These are phyloP conservation scores for Serilophus lunatus DNA, from an alignment of 2,113 vertebrate genomes.

Conservation along the genomic window DNA sequence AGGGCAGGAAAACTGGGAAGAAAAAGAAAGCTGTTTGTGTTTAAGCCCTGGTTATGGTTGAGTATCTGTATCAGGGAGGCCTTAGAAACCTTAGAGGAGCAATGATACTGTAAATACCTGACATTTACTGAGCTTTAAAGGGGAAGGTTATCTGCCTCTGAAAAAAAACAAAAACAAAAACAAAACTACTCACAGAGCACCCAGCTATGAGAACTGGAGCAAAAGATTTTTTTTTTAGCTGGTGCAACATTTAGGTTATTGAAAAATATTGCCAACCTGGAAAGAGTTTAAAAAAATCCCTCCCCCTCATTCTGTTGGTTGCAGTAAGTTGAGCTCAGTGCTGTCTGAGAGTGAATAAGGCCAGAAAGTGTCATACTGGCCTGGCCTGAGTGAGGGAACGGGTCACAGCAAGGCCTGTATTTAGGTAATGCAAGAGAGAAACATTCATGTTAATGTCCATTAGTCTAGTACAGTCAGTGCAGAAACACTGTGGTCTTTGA, in stretches of 20 bases:
- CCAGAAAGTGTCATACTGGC: neutral
- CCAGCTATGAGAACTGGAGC: neutral
- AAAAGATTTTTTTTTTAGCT: neutral
- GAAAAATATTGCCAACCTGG: neutral
- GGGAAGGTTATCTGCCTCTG: neutral
- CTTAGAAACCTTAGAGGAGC: constrained; percentile 3
- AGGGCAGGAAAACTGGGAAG: neutral
- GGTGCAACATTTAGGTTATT: neutral
- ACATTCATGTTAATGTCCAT: neutral
- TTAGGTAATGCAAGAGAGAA: neutral
- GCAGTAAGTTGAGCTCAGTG: neutral
- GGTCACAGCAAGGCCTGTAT: neutral
- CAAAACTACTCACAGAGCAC: fast-evolving
- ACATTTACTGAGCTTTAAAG: constrained; percentile 7
- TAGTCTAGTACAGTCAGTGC: neutral
- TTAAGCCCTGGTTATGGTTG: neutral
- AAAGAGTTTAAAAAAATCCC: too few relatives aligned
- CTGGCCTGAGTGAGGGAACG: neutral
- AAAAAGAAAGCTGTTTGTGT: neutral
- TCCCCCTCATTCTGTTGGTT: neutral
- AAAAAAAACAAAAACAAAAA: neutral
- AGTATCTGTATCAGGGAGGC: neutral
- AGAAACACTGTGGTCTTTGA: neutral
- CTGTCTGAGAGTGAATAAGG: neutral
- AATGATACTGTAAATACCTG: constrained; percentile 9